Evolutionary conservation across 2,113 vertebrate genomes (phyloP), one percentile per base, ranked within the genome.

Genomic region (Labrus mixtus): DNA sequence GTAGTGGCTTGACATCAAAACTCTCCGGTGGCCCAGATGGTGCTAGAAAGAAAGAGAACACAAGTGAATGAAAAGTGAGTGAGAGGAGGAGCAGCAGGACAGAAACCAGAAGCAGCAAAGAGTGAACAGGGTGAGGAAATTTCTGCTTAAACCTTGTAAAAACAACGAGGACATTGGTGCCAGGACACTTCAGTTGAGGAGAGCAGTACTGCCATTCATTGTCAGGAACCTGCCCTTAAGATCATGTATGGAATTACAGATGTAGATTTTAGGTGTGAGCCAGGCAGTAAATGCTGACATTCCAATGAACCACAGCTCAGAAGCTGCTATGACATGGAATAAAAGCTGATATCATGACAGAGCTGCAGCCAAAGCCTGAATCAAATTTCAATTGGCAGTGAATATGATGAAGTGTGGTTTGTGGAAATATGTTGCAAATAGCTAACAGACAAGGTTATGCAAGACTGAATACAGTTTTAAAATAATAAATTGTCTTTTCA

Each of bases 21-120:
- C 98, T 98, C 89, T 98, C 97, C 43, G 98, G 98, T 66, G 97
- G 96, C 3, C 94, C 95, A 60, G 96, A 90, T 58, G 98, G 98
- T 88, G 96, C 98, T 99, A 58, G 48, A 7, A 68, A 78, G 64
- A 57, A 75, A 90, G 86, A 69, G 48, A 87, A n/a, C 12, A 60
- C 16, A 69, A 43, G 45, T 70, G 13, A 89, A 68, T 71, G 25
- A 22, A 82, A 81, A 78, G 69, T 13, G 12, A 67, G 25, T 74
- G 51, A 82, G 43, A 78, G 73, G 23, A 62, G 29, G 10, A 83
- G 63, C 17, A 61, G 46, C 29, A 20, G 29, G 57, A 73, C 23
- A 72, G 16, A 81, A 76, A 74, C 64, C 79, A 87, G 68, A 76
- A 41, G 59, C 60, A 66, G 29, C 23, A 39, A 12, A 36, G 43